Conservation (phyloP, 2,888 invertebrate genomes). For the Unio pictorum region DNA sequence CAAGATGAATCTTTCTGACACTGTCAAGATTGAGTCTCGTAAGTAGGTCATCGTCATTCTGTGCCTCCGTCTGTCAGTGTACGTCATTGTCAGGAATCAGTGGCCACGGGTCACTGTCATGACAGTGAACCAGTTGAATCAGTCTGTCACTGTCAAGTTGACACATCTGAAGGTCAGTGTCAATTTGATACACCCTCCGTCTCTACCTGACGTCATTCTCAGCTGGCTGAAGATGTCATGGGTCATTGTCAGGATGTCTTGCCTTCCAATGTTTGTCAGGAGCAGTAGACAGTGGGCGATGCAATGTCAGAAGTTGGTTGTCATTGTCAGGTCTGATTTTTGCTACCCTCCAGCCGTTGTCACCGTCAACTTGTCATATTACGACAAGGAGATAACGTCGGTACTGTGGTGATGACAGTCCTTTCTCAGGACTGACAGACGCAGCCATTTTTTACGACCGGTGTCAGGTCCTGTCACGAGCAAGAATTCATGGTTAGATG, state of each 20-base stretch:
- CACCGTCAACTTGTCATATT: too few relatives aligned
- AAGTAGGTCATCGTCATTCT: constrained; percentile 8
- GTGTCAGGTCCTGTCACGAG: constrained; percentile 6
- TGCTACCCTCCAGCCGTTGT: too few relatives aligned
- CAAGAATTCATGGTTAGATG: constrained; percentile 6
- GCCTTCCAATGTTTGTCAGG: too few relatives aligned
- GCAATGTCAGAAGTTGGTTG: too few relatives aligned
- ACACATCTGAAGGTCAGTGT: constrained; percentile 12
- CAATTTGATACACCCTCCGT: constrained; percentile 1
- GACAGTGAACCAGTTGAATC: background rate
- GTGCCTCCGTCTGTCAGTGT: background rate
- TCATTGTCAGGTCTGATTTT: too few relatives aligned
- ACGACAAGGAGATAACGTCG: too few relatives aligned
- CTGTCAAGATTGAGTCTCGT: too few relatives aligned
- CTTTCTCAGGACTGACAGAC: constrained; percentile 6
- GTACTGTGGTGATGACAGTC: background rate
- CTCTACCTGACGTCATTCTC: background rate
- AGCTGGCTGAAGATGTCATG: background rate
- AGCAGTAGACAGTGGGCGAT: too few relatives aligned
- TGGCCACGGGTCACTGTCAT: constrained; percentile 9
- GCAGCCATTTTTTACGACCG: background rate
- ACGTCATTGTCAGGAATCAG: constrained; percentile 10
- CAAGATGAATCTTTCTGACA: too few relatives aligned
- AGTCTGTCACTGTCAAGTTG: constrained; percentile 14
- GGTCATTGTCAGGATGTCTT: too few relatives aligned